Evolutionary conservation across 37 sponge, comb jelly and placozoan genomes (phyloP), one percentile per base, ranked within the genome.

Genomic region (Diacarnus erythraeanus): DNA sequence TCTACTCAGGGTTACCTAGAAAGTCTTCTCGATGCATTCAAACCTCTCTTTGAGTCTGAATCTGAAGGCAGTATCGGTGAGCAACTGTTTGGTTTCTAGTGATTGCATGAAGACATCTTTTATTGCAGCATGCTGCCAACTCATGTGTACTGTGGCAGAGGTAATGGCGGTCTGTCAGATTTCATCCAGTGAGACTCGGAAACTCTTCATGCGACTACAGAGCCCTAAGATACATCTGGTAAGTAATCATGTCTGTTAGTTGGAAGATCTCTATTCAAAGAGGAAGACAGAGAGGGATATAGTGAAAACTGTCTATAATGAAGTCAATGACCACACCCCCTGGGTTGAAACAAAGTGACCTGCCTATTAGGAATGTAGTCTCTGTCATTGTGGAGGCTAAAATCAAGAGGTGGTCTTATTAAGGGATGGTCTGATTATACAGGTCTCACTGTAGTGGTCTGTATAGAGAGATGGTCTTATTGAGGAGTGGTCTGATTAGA

Each of bases 41-140:
- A 58, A 0, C 37, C 76, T 29, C 76, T 87, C 21, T 81, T 87
- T 58, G 25, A 81, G 3, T 76, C 77, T 0, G 29, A 29, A 15
- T 75, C 87, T 29, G 87, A 81, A 59, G 75, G 77, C 68, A 75
- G 87, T 61, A 80, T 76, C 34, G 76, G 87, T 87, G 67, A 80
- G 81, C n/a, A 44, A 56, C 2, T 54, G 18, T 30, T 6, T 69
- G 9, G 34, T 36, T 69, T n/a, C n/a, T 38, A 8, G 51, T 47
- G 51, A 47, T 71, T n/a, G 41, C 36, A 40, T 40, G 42, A 71
- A 33, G 22, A 30, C 57, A 17, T 5, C n/a, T 42, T 3, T 36
- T 4, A 23, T 41, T 72, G 35, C 77, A 87, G 87, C 69, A 20
- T 87, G 81, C 60, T 87, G 82, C 42, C 68, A 43, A 54, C 69